Evolutionary conservation across 2,797 vertebrate genomes (phyloP).

Genomic region (Xiphophorus birchmanni): DNA sequence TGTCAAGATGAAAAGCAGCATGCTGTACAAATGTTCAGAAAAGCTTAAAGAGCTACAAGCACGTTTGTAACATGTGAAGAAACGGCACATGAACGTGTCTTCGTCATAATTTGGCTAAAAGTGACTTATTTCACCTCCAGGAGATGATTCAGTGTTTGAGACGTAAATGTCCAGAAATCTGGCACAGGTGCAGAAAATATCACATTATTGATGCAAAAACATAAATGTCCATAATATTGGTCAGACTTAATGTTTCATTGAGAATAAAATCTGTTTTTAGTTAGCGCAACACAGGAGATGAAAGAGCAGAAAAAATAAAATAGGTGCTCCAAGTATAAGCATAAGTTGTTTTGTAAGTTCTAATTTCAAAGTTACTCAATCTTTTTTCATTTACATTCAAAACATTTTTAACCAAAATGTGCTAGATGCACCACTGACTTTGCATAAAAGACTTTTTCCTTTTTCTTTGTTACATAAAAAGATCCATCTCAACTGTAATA

Average conservation of each 20-base stretch:
- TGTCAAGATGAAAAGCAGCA: constrained; percentile 41
- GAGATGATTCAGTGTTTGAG: constrained; percentile 43
- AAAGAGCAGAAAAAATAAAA: neutral
- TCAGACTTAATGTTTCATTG: constrained; percentile 6
- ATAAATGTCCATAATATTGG: constrained; percentile 23
- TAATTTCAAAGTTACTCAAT: neutral
- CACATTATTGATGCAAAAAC: constrained; percentile 5
- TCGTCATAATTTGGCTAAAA: constrained; percentile 32
- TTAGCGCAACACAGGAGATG: neutral
- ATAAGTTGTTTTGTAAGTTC: neutral
- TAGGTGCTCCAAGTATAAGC: neutral
- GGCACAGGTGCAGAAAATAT: constrained; percentile 38
- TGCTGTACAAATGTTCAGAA: neutral
- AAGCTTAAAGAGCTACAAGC: neutral
- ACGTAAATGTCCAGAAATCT: constrained; percentile 23
- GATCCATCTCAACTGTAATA: neutral
- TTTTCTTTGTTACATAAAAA: neutral
- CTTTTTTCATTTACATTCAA: neutral
- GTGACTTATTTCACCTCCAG: constrained; percentile 43
- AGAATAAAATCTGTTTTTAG: neutral
- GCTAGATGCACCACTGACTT: neutral
- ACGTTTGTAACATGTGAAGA: neutral
- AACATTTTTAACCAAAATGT: neutral
- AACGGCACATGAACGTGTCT: constrained; percentile 8
- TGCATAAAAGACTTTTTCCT: neutral